Percentiles rank a stretch among this genome's conserved stretches.
Conservation (phyloP, 2,888 invertebrate genomes). For the Andricus curvator region DNA sequence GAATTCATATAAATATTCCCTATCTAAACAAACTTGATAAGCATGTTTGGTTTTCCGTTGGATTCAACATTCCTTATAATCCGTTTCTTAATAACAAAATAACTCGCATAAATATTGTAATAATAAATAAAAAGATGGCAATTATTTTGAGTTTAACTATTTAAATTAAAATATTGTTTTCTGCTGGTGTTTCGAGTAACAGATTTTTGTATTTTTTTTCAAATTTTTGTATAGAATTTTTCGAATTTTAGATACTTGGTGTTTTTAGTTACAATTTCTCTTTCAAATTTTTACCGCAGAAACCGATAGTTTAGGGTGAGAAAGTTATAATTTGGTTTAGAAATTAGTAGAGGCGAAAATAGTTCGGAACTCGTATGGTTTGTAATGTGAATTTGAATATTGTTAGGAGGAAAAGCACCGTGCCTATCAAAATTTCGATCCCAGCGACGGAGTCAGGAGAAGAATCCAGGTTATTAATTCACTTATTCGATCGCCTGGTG, state of each 20-base stretch:
- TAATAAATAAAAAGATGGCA: not conserved
- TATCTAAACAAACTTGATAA: slow-evolving; percentile 35
- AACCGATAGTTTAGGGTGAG: not conserved
- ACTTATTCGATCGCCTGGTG: slow-evolving; percentile 60
- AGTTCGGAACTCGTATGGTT: not conserved
- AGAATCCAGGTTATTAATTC: slow-evolving; percentile 73
- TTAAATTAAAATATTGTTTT: too few relatives aligned
- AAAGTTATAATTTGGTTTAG: not conserved
- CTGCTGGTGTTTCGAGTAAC: not conserved
- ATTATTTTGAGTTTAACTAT: not conserved
- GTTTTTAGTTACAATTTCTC: not conserved
- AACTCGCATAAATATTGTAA: not conserved
- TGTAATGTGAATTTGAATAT: slow-evolving; percentile 63
- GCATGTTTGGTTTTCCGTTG: slow-evolving; percentile 24
- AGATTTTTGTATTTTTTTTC: not conserved
- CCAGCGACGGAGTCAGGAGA: slow-evolving; percentile 73
- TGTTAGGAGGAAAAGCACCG: slow-evolving; percentile 77
- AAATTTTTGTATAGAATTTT: not conserved
- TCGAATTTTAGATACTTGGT: not conserved
- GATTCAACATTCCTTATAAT: not conserved
- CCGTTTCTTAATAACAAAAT: not conserved
- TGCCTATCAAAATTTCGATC: slow-evolving; percentile 76
- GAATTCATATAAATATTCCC: slow-evolving; percentile 3
- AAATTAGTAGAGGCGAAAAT: not conserved
- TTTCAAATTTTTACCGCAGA: not conserved